These are phyloP conservation scores for Edolisoma coerulescens DNA, from an alignment of 2,113 vertebrate species.

Conservation along the genomic window DNA sequence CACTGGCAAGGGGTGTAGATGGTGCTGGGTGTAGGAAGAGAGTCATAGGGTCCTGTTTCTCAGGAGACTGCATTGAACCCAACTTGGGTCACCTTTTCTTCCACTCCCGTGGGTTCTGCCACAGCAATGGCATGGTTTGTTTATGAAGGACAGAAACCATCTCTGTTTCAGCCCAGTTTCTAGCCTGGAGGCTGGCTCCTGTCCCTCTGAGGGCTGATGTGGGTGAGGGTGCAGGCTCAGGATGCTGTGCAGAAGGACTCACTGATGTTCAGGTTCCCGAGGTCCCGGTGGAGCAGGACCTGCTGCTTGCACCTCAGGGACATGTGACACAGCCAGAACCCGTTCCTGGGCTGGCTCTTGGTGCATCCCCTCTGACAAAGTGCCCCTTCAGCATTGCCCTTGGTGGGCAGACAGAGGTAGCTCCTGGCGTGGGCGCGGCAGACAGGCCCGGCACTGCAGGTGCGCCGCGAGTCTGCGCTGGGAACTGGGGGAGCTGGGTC, in stretches of 20 bases:
- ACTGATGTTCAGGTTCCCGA: background rate
- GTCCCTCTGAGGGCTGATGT: background rate
- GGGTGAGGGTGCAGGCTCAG: background rate
- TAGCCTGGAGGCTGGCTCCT: background rate
- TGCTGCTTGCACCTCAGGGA: background rate
- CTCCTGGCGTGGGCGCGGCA: background rate
- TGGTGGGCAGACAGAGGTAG: background rate
- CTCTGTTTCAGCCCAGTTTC: background rate
- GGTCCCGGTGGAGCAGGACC: background rate
- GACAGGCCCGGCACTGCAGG: background rate
- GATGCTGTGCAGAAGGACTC: background rate
- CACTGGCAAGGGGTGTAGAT: background rate
- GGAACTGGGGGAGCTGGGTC: background rate
- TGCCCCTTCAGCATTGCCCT: background rate
- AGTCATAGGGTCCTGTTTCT: background rate
- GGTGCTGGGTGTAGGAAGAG: background rate
- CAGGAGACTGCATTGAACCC: background rate
- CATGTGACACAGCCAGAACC: rapidly evolving
- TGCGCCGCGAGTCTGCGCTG: background rate
- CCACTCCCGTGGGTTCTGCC: background rate
- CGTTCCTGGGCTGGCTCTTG: rapidly evolving
- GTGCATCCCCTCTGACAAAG: rapidly evolving
- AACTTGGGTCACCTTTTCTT: background rate
- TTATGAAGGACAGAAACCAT: background rate
- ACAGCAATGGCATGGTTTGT: background rate